Percentiles rank a stretch among this genome's conserved stretches.
Evolutionary conservation across 1,140 invertebrate species (phyloP).

Genomic region (Apis mellifera): DNA sequence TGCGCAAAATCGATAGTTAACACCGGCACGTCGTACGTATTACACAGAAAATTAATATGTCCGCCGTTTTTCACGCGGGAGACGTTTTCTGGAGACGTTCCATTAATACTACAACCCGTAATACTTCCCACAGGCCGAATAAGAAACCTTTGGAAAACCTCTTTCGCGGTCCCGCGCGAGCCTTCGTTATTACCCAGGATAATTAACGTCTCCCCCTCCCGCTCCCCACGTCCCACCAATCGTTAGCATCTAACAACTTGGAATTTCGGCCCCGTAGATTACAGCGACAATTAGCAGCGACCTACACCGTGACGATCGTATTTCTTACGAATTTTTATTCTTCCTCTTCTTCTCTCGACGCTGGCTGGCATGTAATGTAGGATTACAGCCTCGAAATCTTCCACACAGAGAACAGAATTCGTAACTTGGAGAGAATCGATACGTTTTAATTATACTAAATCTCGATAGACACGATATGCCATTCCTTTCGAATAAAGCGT

Average conservation of each 20-base stretch:
- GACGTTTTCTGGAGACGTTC: background rate
- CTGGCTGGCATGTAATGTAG: background rate
- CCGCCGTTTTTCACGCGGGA: constrained; percentile 4
- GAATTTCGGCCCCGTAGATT: constrained; percentile 69
- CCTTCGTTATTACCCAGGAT: constrained; percentile 72
- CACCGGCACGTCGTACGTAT: background rate
- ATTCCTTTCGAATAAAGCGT: background rate
- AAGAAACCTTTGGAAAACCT: constrained; percentile 28
- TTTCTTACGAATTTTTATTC: constrained; percentile 64
- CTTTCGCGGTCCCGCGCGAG: constrained; percentile 8
- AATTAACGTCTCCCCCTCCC: constrained; percentile 69
- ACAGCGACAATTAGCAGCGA: constrained; percentile 67
- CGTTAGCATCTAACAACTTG: constrained; percentile 71
- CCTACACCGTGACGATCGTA: constrained; percentile 67
- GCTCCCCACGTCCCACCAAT: constrained; percentile 55
- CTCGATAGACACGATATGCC: constrained; percentile 67
- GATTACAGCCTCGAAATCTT: background rate
- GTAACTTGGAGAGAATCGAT: constrained; percentile 44
- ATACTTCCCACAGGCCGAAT: background rate
- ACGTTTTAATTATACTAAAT: constrained; percentile 79
- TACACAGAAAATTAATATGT: constrained; percentile 14
- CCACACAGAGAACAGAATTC: constrained; percentile 53
- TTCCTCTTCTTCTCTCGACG: constrained; percentile 14
- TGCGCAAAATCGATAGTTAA: background rate
- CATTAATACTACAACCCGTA: constrained; percentile 28